Evolutionary conservation across 2,797 vertebrate genomes (phyloP), one percentile per base, ranked within the genome.

Genomic region (Falco columbarius): DNA sequence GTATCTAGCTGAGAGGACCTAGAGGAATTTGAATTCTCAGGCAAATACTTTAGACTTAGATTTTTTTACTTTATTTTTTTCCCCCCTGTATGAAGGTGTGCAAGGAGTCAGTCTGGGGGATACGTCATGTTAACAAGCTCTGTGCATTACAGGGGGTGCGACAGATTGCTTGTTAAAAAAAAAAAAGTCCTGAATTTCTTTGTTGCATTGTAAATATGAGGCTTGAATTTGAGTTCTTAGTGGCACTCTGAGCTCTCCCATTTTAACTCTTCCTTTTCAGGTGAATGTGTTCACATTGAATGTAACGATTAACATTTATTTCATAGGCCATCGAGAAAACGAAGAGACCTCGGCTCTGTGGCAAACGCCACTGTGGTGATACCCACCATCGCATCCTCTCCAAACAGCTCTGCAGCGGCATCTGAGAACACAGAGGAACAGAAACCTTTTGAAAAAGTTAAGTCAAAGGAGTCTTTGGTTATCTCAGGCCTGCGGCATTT

Each of bases 401-500:
- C 98, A 32, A 98, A 98, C 15, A 87, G 76, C 4, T 98, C 98
- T 12, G 98, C 97, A 12, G 98, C 98, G 4, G 61, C 21, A 22
- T 97, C 65, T 32, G 97, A 89, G 67, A 98, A 63, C 2, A 32
- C 73, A 0, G 98, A 98, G 30, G 97, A 98, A 9, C 98, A 94
- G 90, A 97, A 93, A 27, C 97, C 97, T 32, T 97, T 96, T 38
- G 98, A 94, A 77, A 99, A 98, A 23, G 99, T 99, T 29, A 97
- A 98, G 47, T 98, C 97, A 21, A 99, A 99, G 96, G 99, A 99
- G 97, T 99, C 99, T 0, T 96, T 99, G 23, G 98, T 99, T 86
- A 99, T 99, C 97, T 99, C 99, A 1, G 98, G 98, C 93, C 98
- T 99, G 93, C 98, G 98, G 2, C 99, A 99, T 96, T 99, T 99